Evolutionary conservation across 2,797 vertebrate species (phyloP), one percentile per base, ranked within the genome.

Genomic region (Acanthiza pusilla): DNA sequence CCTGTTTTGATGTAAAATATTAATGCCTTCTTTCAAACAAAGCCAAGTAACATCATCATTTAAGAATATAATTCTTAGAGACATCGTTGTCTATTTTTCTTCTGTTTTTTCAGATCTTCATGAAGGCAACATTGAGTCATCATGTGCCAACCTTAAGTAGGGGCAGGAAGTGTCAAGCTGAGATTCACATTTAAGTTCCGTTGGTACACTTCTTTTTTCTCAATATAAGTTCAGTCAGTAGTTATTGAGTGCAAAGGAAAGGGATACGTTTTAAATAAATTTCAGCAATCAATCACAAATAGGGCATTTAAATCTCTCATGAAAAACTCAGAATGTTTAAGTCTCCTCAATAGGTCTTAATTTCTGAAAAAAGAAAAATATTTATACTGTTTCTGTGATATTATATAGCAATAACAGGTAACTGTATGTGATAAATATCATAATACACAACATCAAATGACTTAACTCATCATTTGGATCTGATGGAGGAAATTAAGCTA

Each of bases 401-500:
- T 61, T 84, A 26, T 58, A 16, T 72, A 62, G 5, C 60, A 85
- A 71, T 85, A 95, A 55, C 22, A 38, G 62, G 36, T 83, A 93
- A 88, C 50, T 71, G 23, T 80, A 57, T 81, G 47, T 55, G 83
- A 91, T 32, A 91, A 88, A 70, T 80, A 90, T 67, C 29, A 48
- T 22, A 55, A 38, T 58, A 70, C 65, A 82, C 51, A 68, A 54
- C 83, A 81, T 87, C 93, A 96, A 96, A 72, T 95, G 70, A 96
- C 96, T 94, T 96, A 95, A 42, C 47, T 22, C 16, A 87, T 93
- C 89, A 88, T 53, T 96, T 95, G 89, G 66, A 96, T 63, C 51
- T 48, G 78, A 89, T 95, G 61, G 96, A 97, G 65, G 57, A 95
- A 91, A 96, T 89, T 87, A 94, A 96, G 83, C 85, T 96, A 91